phyloP scores from a whole-genome alignment of 2,888 invertebrate species.

The Incurvaria masculella region DNA sequence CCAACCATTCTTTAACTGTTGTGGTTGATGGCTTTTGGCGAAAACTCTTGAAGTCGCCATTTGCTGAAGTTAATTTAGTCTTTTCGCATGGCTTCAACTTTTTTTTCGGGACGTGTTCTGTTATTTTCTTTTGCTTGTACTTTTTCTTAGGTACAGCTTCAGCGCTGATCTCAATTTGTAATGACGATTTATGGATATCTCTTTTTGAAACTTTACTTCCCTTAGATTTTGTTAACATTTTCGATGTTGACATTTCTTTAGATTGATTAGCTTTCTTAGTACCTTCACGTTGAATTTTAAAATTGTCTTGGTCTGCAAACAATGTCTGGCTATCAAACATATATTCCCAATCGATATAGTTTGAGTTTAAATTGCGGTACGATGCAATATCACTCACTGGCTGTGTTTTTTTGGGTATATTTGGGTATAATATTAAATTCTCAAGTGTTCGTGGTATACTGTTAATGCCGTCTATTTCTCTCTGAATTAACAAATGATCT shows the following conservation, averaged over 20 bases:
- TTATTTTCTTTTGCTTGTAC: slow-evolving; percentile 16
- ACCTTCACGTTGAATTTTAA: neutral
- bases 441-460: neutral
- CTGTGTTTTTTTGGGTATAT: neutral
- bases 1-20: slow-evolving; percentile 35
- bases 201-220: slow-evolving; percentile 3
- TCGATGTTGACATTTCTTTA: neutral
- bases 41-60: slow-evolving; percentile 15
- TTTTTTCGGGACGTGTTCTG: slow-evolving; percentile 19
- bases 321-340: slow-evolving; percentile 35
- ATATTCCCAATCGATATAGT: slow-evolving; percentile 24
- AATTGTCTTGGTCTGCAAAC: neutral
- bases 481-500: too few species aligned
- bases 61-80: slow-evolving; percentile 7
- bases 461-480: too few species aligned
- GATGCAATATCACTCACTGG: neutral
- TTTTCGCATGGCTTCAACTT: slow-evolving; percentile 17
- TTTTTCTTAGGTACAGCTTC: slow-evolving; percentile 13
- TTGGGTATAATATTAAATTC: neutral
- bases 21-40: slow-evolving; percentile 33
- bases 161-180: slow-evolving; percentile 1
- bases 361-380: neutral
- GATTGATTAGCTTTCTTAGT: too few species aligned
- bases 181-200: neutral
- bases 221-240: neutral